phyloP scores from a whole-genome alignment of 1,140 invertebrate genomes.

The Panonychus citri region DNA sequence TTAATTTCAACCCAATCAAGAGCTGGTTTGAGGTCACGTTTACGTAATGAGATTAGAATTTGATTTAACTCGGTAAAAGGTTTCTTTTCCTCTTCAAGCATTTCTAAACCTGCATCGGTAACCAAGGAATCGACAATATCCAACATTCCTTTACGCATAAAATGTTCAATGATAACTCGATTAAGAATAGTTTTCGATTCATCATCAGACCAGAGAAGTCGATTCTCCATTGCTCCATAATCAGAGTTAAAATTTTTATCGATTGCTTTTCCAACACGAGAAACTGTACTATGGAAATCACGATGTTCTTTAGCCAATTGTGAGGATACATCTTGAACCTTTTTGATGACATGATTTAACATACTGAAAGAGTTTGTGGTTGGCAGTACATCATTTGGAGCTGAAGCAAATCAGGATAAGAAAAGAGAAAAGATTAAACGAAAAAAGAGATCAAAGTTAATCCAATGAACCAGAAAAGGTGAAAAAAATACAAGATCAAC shows the following conservation, averaged over 20 bases:
- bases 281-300: conserved; percentile 63
- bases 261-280: conserved; percentile 89
- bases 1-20: conserved; percentile 35
- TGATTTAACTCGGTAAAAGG: conserved; percentile 34
- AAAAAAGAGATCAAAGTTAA: not conserved
- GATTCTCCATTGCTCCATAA: not conserved
- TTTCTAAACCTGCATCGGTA: conserved; percentile 29
- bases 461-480: not conserved
- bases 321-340: conserved; percentile 7
- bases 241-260: conserved; percentile 33
- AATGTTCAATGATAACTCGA: conserved; percentile 49
- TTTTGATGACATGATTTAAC: conserved; percentile 9
- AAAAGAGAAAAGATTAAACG: not conserved
- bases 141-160: conserved; percentile 72
- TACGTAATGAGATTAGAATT: conserved; percentile 54
- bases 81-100: not conserved
- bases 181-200: not conserved
- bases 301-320: conserved; percentile 47
- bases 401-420: not conserved
- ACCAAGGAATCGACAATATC: conserved; percentile 62
- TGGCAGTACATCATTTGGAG: conserved; percentile 2
- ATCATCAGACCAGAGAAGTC: not conserved
- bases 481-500: not conserved
- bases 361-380: not conserved
- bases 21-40: conserved; percentile 52